Evolutionary conservation across 2,113 vertebrate genomes (phyloP).

Genomic region (Seriola aureovittata): DNA sequence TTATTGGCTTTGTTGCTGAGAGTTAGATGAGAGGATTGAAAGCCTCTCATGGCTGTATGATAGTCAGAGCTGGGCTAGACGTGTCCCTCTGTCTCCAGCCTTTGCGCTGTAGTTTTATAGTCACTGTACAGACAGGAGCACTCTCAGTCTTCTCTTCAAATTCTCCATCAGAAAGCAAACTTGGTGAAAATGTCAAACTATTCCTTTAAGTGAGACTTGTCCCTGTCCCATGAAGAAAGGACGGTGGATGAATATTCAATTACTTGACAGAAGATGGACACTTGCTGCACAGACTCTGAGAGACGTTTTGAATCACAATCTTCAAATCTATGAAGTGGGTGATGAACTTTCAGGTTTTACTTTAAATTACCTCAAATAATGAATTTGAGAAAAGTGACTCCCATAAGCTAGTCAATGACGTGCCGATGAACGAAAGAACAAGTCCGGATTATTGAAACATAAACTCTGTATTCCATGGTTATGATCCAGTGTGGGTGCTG

Average conservation of each 20-base stretch:
- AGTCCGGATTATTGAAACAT: slow-evolving; percentile 23
- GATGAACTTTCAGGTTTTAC: slow-evolving; percentile 15
- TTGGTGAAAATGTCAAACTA: not conserved
- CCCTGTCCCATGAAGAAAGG: not conserved
- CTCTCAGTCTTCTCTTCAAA: not conserved
- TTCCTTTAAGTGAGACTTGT: slow-evolving; percentile 7
- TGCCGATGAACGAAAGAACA: slow-evolving; percentile 11
- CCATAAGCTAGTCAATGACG: not conserved
- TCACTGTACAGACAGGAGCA: not conserved
- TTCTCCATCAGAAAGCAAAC: not conserved
- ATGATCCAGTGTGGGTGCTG: not conserved
- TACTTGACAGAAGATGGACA: slow-evolving; percentile 9
- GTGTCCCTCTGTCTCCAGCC: not conserved
- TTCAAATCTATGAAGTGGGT: not conserved
- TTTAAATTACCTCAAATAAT: slow-evolving; percentile 50
- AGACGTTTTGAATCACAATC: slow-evolving; percentile 5
- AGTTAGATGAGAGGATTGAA: slow-evolving; percentile 6
- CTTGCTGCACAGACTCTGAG: not conserved
- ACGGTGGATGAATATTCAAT: not conserved
- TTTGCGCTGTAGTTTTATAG: not conserved
- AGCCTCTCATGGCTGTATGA: not conserved
- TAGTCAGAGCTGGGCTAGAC: not conserved
- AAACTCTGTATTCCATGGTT: slow-evolving; percentile 25
- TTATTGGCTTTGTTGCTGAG: not conserved
- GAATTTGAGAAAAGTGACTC: slow-evolving; percentile 7